Percentiles rank a stretch among this genome's conserved stretches.
phyloP scores from a whole-genome alignment of 2,888 invertebrate species.

The Pristionchus fissidentatus region DNA sequence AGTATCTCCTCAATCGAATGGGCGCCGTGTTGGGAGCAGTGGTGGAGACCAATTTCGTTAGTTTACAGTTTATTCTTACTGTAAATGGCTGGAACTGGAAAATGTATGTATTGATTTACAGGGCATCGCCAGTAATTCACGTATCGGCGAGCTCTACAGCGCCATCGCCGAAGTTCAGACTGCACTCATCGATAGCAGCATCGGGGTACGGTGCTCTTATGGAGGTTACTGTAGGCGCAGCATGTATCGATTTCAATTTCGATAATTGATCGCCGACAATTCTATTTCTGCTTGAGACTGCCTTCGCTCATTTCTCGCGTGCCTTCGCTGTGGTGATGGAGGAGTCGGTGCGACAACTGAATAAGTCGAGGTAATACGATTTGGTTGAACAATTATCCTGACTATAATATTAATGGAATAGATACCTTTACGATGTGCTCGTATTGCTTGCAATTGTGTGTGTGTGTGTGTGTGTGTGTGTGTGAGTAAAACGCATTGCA shows the following conservation, averaged over 20 bases:
- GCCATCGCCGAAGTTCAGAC: too few relatives aligned
- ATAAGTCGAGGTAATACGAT: too few relatives aligned
- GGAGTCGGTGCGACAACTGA: neutral
- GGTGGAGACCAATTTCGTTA: neutral
- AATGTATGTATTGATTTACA: neutral
- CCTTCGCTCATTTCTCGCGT: neutral
- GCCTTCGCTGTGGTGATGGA: conserved; percentile 13
- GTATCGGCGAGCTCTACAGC: too few relatives aligned
- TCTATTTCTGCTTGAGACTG: neutral
- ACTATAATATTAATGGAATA: too few relatives aligned
- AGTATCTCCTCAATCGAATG: too few relatives aligned
- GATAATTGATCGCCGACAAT: too few relatives aligned
- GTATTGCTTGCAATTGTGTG: too few relatives aligned
- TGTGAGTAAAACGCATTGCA: too few relatives aligned
- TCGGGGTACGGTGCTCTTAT: neutral
- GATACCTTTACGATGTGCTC: too few relatives aligned
- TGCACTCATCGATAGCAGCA: neutral
- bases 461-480: too few relatives aligned
- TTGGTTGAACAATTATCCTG: too few relatives aligned
- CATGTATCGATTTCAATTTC: neutral
- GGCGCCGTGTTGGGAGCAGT: neutral
- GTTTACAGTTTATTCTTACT: neutral
- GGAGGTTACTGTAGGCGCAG: neutral
- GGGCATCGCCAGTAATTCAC: too few relatives aligned
- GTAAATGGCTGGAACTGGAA: neutral